Conservation (phyloP, 2,888 invertebrate genomes). For the Anthophora plumipes region DNA sequence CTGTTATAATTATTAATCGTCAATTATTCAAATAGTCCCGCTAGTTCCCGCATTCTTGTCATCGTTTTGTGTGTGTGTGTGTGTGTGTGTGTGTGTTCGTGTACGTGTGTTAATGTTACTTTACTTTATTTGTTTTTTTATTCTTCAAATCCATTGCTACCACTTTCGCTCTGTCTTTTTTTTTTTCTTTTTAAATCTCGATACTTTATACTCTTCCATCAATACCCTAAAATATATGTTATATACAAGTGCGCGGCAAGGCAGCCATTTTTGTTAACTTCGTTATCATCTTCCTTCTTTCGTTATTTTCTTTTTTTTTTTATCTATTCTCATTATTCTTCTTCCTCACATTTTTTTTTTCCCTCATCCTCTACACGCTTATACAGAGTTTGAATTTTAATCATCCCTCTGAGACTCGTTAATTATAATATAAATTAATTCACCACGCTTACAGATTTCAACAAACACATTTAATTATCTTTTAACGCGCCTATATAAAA, state of each 20-base stretch:
- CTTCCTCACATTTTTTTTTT: neutral
- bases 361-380: conserved; percentile 27
- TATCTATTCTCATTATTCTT: too few species aligned
- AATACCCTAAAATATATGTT: conserved; percentile 71
- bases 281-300: conserved; percentile 13
- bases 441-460: conserved; percentile 67
- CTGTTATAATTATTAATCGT: conserved; percentile 76
- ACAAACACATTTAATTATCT: conserved; percentile 65
- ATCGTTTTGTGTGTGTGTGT: conserved; percentile 30
- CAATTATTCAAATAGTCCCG: conserved; percentile 71
- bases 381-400: conserved; percentile 71
- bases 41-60: conserved; percentile 51
- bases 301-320: conserved; percentile 7
- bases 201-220: conserved; percentile 35
- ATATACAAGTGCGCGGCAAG: conserved; percentile 74
- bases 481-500: conserved; percentile 70
- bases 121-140: conserved; percentile 10
- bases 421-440: conserved; percentile 76
- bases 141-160: conserved; percentile 56
- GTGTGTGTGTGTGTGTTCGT: conserved; percentile 6
- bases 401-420: conserved; percentile 77
- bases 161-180: conserved; percentile 32
- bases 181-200: neutral
- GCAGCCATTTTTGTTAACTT: conserved; percentile 59
- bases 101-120: neutral